These are phyloP conservation scores for Scaptodrosophila latifasciaeformis DNA, from an alignment of 2,888 invertebrate genomes.

Conservation along the genomic window DNA sequence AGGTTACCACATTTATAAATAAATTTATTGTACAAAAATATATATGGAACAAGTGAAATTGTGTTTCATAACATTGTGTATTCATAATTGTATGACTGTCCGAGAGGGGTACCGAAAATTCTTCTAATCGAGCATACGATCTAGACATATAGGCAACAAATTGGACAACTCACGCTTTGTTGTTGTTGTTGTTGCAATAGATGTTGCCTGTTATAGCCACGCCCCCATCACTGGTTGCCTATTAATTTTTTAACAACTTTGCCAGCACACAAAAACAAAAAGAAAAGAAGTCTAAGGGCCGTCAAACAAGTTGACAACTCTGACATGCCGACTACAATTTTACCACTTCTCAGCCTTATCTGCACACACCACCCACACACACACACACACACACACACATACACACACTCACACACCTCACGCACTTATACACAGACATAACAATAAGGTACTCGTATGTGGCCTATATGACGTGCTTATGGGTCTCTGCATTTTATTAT, in stretches of 20 bases:
- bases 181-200: too few relatives aligned
- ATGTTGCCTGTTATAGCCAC: too few relatives aligned
- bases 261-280: too few relatives aligned
- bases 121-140: conserved; percentile 13
- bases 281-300: conserved; percentile 15
- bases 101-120: too few relatives aligned
- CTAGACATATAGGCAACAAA: conserved; percentile 23
- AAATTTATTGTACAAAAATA: too few relatives aligned
- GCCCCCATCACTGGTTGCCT: conserved; percentile 11
- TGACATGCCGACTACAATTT: conserved; percentile 24
- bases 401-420: too few relatives aligned
- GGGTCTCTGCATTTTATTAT: conserved; percentile 7
- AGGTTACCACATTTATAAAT: too few relatives aligned
- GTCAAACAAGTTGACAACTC: conserved; percentile 47
- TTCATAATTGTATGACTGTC: too few relatives aligned
- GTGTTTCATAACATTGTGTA: too few relatives aligned
- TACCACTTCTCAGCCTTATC: conserved; percentile 7
- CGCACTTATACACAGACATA: too few relatives aligned
- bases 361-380: conserved; percentile 20
- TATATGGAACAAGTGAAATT: too few relatives aligned
- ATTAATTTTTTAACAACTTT: conserved; percentile 40
- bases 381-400: conserved; percentile 10
- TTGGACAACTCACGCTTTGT: conserved; percentile 38
- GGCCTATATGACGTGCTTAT: conserved; percentile 25
- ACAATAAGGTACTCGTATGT: too few relatives aligned